A percentile compares a stretch with the other conserved stretches of the same genome.
These are phyloP conservation scores for Porites cylindrica DNA, from an alignment of 92 coral and sea anemone species.

Conservation along the genomic window DNA sequence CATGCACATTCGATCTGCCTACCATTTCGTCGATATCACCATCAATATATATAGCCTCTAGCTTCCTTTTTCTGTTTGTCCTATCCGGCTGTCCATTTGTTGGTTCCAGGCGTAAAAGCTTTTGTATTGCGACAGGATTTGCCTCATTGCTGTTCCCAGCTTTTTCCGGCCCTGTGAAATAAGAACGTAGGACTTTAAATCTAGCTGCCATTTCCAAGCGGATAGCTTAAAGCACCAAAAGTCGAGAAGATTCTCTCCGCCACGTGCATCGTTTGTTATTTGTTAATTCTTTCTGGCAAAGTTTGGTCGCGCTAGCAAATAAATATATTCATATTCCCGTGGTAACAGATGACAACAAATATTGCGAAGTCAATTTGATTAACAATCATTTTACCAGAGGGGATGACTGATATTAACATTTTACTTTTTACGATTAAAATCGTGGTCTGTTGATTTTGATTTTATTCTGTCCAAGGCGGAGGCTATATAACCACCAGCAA, in stretches of 20 bases:
- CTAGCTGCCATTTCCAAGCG: slow-evolving; percentile 1
- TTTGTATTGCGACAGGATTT: background rate
- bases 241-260: background rate
- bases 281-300: background rate
- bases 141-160: background rate
- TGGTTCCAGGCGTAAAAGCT: background rate
- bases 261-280: background rate
- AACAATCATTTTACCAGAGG: no score
- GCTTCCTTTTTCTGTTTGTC: slow-evolving; percentile 18
- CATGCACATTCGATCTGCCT: background rate
- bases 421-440: no score
- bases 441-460: no score
- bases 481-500: no score
- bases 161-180: background rate
- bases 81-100: background rate
- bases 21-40: background rate
- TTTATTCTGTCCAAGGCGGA: no score
- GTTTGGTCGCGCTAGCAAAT: background rate
- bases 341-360: background rate
- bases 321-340: background rate
- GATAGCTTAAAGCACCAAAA: background rate
- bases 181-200: background rate
- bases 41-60: background rate
- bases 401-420: no score
- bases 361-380: no score